Base-by-base conservation (phyloP, 2,888 invertebrate species). In the Mechanitis messenoides region DNA sequence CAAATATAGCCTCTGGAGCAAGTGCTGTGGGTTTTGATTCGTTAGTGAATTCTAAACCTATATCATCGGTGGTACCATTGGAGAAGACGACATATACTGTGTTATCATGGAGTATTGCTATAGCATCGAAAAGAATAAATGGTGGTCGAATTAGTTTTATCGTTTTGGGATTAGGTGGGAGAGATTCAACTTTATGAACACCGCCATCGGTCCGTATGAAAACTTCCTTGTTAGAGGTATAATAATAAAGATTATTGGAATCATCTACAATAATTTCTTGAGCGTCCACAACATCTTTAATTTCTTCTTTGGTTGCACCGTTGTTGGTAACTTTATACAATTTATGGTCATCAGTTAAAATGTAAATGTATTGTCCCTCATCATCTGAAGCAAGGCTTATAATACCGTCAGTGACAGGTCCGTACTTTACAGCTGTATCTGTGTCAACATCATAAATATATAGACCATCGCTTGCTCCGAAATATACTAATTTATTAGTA, bases 261-360 rank as follows among this genome's bases (percentile, higher is more conserved):
- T 67, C 75, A 71, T 87, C 88, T 1, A 86, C 47, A 35, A 79
- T 73, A 0, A 88, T 79, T 69, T 83, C 74, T 54, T 77, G 72
- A 0, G 84, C 84, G 4, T 81, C 75, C 0, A 70, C 72, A 3
- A 82, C 71, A 3, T 74, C 72, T 0, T 76, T 71, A 0, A 87
- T 28, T 62, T 75, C 72, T 3, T 75, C 76, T 53, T 83, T 84
- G 33, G 74, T 76, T 0, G 71, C 78, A 2, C 85, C 87, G 3
- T 75, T 69, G 9, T 83, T 77, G 5, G 78, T 77, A 0, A 87
- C 81, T 70, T 81, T 83, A 67, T 76, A 85, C 0, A 87, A 56
- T 33, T 76, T 70, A 31, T 80, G 71, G 28, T 79, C 73, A 45
- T 78, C 76, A 4, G 81, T 83, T 1, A 88, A 55, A 31, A 81